A percentile compares a stretch with the other conserved stretches of the same genome.
Conservation (phyloP, 2,888 invertebrate species). For the Himalopsyche japonica region DNA sequence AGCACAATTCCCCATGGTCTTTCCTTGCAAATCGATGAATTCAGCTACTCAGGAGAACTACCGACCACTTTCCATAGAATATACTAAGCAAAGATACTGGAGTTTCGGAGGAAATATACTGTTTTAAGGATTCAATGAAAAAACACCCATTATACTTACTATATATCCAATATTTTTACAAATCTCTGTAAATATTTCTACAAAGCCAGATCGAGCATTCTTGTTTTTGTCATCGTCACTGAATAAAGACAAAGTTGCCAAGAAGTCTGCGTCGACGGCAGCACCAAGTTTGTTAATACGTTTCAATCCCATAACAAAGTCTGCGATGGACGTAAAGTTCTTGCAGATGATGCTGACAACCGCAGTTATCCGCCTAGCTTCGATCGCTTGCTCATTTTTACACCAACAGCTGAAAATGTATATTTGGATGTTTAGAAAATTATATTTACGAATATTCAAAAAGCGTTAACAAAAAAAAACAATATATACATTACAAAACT, state of each 20-base stretch:
- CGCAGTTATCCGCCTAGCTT: constrained; percentile 17
- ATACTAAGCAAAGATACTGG: no score
- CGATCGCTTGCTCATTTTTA: constrained; percentile 31
- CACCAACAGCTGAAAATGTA: constrained; percentile 22
- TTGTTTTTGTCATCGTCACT: background rate
- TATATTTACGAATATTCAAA: no score
- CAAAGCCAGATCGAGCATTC: background rate
- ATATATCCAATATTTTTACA: constrained; percentile 26
- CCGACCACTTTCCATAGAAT: no score
- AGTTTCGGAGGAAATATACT: no score
- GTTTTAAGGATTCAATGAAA: no score
- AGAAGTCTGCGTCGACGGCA: background rate
- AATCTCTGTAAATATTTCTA: constrained; percentile 20
- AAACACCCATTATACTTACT: constrained; percentile 10
- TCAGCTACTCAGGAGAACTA: no score
- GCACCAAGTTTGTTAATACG: background rate
- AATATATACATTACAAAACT: no score
- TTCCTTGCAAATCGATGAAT: no score
- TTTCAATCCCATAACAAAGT: constrained; percentile 14
- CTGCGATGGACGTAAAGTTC: constrained; percentile 9
- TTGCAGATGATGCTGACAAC: constrained; percentile 25
- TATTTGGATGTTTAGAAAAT: no score
- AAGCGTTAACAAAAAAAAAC: no score
- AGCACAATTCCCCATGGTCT: no score
- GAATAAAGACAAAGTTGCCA: background rate